phyloP scores from a whole-genome alignment of 2,797 vertebrate species.

The Anas bernieri region DNA sequence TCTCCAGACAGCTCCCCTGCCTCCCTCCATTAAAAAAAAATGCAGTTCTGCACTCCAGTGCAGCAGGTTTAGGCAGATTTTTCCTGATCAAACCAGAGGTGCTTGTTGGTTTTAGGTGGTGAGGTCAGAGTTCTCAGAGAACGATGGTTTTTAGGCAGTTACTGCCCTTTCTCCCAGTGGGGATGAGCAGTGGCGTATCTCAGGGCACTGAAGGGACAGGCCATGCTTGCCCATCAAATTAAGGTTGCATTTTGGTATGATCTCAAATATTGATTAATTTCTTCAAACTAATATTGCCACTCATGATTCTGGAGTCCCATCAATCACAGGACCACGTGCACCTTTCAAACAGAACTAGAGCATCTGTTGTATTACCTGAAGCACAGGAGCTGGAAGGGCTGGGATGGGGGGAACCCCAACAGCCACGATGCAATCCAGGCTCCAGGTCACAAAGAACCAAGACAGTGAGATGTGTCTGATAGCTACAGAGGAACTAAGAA shows the following conservation, averaged over 20 bases:
- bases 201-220: not conserved
- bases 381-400: not conserved
- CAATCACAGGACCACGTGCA: not conserved
- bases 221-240: not conserved
- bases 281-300: not conserved
- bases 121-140: not conserved
- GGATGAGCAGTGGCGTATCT: not conserved
- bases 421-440: fast-evolving
- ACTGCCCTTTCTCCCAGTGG: not conserved
- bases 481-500: not conserved
- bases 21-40: not conserved
- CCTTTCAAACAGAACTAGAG: not conserved
- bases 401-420: not conserved
- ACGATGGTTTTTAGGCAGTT: not conserved
- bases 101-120: not conserved
- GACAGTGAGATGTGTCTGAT: not conserved
- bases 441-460: not conserved
- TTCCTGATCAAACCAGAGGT: not conserved
- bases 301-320: not conserved
- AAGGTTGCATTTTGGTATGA: not conserved
- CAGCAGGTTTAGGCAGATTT: not conserved
- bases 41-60: not conserved
- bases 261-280: slow-evolving; percentile 10
- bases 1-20: not conserved
- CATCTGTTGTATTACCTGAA: not conserved